These are phyloP conservation scores for Auanema freiburgensis DNA, from an alignment of 2,888 invertebrate genomes.

Conservation along the genomic window DNA sequence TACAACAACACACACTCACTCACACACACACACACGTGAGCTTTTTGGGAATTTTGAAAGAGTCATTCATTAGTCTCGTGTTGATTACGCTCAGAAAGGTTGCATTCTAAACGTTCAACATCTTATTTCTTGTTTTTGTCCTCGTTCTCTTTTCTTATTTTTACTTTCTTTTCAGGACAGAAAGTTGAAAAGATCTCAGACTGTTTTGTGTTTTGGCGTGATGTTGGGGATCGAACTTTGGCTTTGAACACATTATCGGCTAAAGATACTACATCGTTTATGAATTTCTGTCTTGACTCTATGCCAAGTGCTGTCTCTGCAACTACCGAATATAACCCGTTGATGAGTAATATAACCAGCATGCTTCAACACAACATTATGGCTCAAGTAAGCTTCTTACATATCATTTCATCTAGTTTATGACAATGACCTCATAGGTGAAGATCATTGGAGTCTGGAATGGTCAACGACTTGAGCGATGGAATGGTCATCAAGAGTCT, in stretches of 20 bases:
- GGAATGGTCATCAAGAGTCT: slow-evolving; percentile 7
- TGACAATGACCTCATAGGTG: neutral
- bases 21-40: too few relatives aligned
- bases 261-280: slow-evolving; percentile 35
- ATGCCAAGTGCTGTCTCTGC: too few relatives aligned
- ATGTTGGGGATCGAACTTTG: slow-evolving; percentile 32
- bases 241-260: slow-evolving; percentile 44
- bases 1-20: too few relatives aligned
- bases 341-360: slow-evolving; percentile 6
- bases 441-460: slow-evolving; percentile 2
- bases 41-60: too few relatives aligned
- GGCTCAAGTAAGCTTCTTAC: slow-evolving; percentile 14
- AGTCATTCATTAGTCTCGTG: too few relatives aligned
- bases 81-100: too few relatives aligned
- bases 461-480: slow-evolving; percentile 8
- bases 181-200: slow-evolving; percentile 24
- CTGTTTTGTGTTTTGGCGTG: slow-evolving; percentile 27
- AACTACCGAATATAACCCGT: neutral
- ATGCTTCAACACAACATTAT: slow-evolving; percentile 24
- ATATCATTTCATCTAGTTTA: neutral
- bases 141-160: too few relatives aligned
- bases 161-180: slow-evolving; percentile 17
- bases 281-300: slow-evolving; percentile 7
- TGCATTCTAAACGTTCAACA: too few relatives aligned
- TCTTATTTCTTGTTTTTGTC: too few relatives aligned